phyloP scores from a whole-genome alignment of 2,888 invertebrate genomes.

The Agrilus biguttatus region DNA sequence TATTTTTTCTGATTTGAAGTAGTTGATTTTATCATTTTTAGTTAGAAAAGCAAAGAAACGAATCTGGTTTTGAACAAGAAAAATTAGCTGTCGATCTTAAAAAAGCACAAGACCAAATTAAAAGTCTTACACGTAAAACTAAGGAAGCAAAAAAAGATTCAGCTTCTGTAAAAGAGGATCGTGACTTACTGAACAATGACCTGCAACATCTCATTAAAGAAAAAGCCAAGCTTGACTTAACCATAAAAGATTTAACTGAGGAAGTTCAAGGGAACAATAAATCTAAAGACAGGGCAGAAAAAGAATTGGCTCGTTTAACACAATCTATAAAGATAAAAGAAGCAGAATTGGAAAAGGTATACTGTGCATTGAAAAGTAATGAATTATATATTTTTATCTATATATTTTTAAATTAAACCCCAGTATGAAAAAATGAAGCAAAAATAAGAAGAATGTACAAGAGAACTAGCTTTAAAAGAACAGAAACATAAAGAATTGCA shows the following conservation, averaged over 20 bases:
- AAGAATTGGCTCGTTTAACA: conserved; percentile 72
- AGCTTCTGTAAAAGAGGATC: conserved; percentile 74
- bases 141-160: conserved; percentile 87
- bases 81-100: conserved; percentile 62
- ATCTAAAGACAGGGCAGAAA: conserved; percentile 80
- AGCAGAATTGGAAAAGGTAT: conserved; percentile 65
- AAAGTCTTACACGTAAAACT: conserved; percentile 50
- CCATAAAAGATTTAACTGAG: no score
- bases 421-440: conserved; percentile 87
- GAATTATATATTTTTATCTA: background rate
- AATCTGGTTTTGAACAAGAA: no score
- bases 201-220: no score
- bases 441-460: conserved; percentile 84
- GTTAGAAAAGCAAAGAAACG: no score
- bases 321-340: conserved; percentile 83
- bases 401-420: conserved; percentile 49
- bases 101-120: conserved; percentile 56
- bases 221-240: no score
- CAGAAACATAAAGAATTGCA: no score
- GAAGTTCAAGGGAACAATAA: conserved; percentile 93
- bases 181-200: no score
- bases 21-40: no score
- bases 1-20: no score
- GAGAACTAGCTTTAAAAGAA: no score
- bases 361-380: background rate